Conservation (phyloP, 2,797 vertebrate genomes). For the Melanogrammus aeglefinus region DNA sequence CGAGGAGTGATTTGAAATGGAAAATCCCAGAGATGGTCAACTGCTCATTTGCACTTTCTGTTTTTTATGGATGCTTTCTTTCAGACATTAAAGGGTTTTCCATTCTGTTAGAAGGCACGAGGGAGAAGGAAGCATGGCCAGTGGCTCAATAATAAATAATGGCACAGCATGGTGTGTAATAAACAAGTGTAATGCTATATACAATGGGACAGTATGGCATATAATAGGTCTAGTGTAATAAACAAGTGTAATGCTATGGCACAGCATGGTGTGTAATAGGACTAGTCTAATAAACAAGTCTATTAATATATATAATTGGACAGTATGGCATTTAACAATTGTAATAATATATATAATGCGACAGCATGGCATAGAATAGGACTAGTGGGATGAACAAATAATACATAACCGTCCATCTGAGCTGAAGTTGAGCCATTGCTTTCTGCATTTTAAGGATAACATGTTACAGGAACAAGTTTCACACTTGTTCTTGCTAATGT, state of each 20-base stretch:
- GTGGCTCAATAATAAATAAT: neutral
- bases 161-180: too few species aligned
- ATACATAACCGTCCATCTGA: neutral
- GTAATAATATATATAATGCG: too few species aligned
- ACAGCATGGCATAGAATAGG: too few species aligned
- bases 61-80: neutral
- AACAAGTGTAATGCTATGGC: neutral
- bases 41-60: neutral
- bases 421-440: neutral
- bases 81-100: neutral
- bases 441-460: neutral
- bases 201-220: too few species aligned
- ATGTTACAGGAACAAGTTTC: neutral
- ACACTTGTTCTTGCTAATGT: neutral
- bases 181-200: too few species aligned
- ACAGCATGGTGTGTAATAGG: too few species aligned
- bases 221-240: too few species aligned
- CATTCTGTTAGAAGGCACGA: too few species aligned
- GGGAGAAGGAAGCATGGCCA: neutral
- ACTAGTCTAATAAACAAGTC: too few species aligned
- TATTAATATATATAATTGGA: neutral
- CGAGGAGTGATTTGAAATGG: constrained; percentile 26
- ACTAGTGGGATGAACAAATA: too few species aligned
- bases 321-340: too few species aligned
- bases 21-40: constrained; percentile 7